Evolutionary conservation across 2,797 vertebrate species (phyloP).

Genomic region (Acipenser transmontanus): DNA sequence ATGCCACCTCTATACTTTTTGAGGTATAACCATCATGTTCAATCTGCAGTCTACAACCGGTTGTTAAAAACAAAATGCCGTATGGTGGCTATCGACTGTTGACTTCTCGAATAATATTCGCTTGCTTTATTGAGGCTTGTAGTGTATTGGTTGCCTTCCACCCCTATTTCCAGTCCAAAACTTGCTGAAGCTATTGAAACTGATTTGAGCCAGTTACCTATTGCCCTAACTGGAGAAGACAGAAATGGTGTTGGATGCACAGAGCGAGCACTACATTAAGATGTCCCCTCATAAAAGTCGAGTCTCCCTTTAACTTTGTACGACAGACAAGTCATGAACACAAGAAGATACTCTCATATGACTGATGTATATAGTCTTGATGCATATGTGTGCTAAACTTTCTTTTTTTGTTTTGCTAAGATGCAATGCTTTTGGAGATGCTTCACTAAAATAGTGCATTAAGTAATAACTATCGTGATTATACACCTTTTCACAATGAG

Average conservation of each 20-base stretch:
- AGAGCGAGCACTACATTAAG: conserved; percentile 19
- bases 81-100: too few species aligned
- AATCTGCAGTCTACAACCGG: too few species aligned
- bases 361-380: conserved; percentile 30
- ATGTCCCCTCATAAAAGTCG: conserved; percentile 3
- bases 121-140: too few species aligned
- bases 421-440: conserved; percentile 58
- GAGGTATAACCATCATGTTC: too few species aligned
- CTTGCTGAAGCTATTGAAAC: too few species aligned
- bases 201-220: too few species aligned
- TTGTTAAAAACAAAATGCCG: too few species aligned
- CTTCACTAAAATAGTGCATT: conserved; percentile 66
- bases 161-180: too few species aligned
- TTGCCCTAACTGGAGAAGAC: too few species aligned
- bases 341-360: conserved; percentile 11
- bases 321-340: conserved; percentile 3
- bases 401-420: conserved; percentile 38
- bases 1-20: too few species aligned
- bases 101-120: too few species aligned
- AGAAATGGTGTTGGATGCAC: not conserved
- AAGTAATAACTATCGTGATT: conserved; percentile 60
- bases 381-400: conserved; percentile 44
- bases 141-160: too few species aligned
- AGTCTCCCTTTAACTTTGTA: conserved; percentile 10
- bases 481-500: conserved; percentile 63